These are phyloP conservation scores for Kryptolebias marmoratus DNA, from an alignment of 2,113 vertebrate genomes.

Conservation along the genomic window DNA sequence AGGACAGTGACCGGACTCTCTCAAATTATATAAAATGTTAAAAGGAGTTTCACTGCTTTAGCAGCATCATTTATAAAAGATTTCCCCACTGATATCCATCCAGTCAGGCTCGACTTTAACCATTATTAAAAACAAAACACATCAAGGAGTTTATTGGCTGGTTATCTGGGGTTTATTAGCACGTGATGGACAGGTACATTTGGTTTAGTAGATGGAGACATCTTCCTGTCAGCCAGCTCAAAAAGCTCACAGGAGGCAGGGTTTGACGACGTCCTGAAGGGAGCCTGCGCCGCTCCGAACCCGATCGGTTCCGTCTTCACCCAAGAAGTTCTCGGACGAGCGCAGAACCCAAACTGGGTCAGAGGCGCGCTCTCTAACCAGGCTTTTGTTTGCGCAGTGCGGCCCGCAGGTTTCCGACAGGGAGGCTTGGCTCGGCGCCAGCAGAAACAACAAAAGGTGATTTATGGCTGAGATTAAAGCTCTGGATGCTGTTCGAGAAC, in stretches of 20 bases:
- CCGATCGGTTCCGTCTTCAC: constrained; percentile 7
- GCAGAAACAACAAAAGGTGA: constrained; percentile 38
- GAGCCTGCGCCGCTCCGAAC: background rate
- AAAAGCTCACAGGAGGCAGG: too few species aligned
- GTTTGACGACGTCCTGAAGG: background rate
- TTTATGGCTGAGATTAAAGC: background rate
- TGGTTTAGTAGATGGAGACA: too few species aligned
- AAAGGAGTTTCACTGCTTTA: too few species aligned
- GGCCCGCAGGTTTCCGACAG: constrained; percentile 47
- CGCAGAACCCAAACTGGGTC: constrained; percentile 37
- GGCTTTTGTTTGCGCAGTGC: constrained; percentile 37
- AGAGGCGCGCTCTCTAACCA: constrained; percentile 28
- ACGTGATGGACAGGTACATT: background rate
- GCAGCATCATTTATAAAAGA: too few species aligned
- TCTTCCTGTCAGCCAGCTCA: too few species aligned
- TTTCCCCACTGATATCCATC: too few species aligned
- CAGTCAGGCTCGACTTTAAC: too few species aligned
- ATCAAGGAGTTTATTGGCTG: background rate
- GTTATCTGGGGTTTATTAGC: background rate
- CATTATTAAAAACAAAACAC: background rate
- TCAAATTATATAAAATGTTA: too few species aligned
- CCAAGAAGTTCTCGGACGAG: constrained; percentile 23
- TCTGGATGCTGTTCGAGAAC: background rate
- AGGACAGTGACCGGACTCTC: too few species aligned
- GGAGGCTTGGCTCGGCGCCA: constrained; percentile 44